Conservation (phyloP, 2,113 vertebrate species). For the Rattus norvegicus region GRCr8 NC_086022.1:48029501-48030000, state of each 20-base stretch:
- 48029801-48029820: no score
- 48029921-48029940: background rate
- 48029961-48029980: background rate
- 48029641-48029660: background rate
- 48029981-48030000: background rate
- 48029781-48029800: background rate
- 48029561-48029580: background rate
- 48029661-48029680: background rate
- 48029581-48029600: background rate
- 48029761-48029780: background rate
- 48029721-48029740: background rate
- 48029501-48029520: conserved; percentile 75
- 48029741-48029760: background rate
- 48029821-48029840: background rate
- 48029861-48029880: background rate
- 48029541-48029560: background rate
- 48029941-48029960: background rate
- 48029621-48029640: background rate
- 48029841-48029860: background rate
- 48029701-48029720: background rate
- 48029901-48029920: background rate
- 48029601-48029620: background rate
- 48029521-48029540: background rate
- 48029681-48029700: background rate
- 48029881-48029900: background rate